Evolutionary conservation across 2,888 invertebrate genomes (phyloP).

Genomic region (Camptogramma bilineatum): DNA sequence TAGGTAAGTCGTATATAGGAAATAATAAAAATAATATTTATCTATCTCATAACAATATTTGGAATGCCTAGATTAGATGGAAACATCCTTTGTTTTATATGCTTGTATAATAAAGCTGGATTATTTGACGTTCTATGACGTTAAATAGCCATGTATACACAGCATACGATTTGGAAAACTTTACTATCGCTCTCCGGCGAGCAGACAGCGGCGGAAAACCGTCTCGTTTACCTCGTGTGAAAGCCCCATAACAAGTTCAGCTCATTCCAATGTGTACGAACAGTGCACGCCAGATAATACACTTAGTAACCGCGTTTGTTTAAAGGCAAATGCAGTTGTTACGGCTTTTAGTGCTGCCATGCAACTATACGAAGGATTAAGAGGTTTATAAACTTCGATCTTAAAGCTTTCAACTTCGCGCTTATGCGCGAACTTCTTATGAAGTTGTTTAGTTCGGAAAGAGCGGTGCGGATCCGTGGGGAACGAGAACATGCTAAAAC

Average conservation of each 20-base stretch:
- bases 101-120: no score
- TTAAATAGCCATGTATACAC: no score
- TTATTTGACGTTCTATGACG: no score
- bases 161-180: not conserved
- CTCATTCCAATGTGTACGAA: slow-evolving; percentile 64
- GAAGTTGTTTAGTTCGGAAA: slow-evolving; percentile 17
- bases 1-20: no score
- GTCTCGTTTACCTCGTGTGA: slow-evolving; percentile 11
- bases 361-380: slow-evolving; percentile 64
- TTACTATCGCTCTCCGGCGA: slow-evolving; percentile 1
- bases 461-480: not conserved
- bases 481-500: slow-evolving; percentile 4
- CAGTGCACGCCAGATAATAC: slow-evolving; percentile 65
- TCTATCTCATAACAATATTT: no score
- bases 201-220: slow-evolving; percentile 1
- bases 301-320: slow-evolving; percentile 69
- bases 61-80: no score
- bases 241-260: slow-evolving; percentile 68
- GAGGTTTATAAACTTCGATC: slow-evolving; percentile 68
- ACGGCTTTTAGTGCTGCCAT: slow-evolving; percentile 63
- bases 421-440: no score
- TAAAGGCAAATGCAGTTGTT: slow-evolving; percentile 73
- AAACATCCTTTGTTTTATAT: no score
- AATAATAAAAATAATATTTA: no score
- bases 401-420: slow-evolving; percentile 18